These are phyloP conservation scores for Pangasius macronema DNA, from an alignment of 2,797 vertebrate species.

Conservation along the genomic window DNA sequence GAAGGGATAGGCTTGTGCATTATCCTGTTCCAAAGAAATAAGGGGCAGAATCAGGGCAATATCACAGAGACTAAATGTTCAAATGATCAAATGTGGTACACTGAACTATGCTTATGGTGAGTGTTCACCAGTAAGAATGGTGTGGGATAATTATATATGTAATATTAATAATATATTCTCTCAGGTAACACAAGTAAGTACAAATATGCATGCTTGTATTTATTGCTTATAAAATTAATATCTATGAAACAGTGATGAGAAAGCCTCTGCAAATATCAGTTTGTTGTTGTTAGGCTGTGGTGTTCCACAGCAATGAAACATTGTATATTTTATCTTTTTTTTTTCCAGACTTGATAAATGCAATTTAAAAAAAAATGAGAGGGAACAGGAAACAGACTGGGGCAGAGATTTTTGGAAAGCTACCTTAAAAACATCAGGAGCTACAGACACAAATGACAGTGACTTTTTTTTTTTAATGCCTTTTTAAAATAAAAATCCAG, in stretches of 20 bases:
- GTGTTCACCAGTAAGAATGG: not conserved
- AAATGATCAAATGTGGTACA: not conserved
- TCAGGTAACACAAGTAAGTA: not conserved
- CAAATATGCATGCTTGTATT: constrained; percentile 7
- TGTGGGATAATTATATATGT: not conserved
- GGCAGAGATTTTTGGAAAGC: not conserved
- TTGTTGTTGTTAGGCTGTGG: not conserved
- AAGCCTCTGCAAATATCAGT: not conserved
- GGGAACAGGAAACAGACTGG: constrained; percentile 6
- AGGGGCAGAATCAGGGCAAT: not conserved
- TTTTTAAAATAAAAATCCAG: not conserved
- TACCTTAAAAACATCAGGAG: not conserved
- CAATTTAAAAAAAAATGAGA: not conserved
- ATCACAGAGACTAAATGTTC: not conserved
- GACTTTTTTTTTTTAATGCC: not conserved
- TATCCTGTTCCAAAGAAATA: constrained; percentile 60
- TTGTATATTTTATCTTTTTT: not conserved
- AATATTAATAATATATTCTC: not conserved
- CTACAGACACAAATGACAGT: not conserved
- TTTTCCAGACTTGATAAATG: not conserved
- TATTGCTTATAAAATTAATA: not conserved
- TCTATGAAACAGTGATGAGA: not conserved
- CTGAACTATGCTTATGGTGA: not conserved
- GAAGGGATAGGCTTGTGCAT: constrained; percentile 68
- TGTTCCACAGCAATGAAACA: not conserved